phyloP scores from a whole-genome alignment of 2,113 vertebrate species.

The Heterotilapia buettikoferi region DNA sequence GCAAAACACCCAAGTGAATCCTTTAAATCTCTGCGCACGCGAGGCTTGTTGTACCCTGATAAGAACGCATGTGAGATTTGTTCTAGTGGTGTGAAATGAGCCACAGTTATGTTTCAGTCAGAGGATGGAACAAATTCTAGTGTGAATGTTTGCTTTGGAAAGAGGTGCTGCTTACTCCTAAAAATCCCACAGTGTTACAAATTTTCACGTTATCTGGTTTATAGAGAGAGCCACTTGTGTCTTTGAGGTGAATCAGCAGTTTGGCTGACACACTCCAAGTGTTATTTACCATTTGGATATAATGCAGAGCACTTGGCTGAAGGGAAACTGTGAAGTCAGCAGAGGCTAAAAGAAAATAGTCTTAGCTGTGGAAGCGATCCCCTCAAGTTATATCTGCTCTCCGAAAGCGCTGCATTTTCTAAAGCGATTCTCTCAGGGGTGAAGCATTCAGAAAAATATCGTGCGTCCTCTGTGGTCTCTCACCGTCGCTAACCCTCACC shows the following conservation, averaged over 20 bases:
- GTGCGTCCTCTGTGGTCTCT: slow-evolving; percentile 45
- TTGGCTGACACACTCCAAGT: neutral
- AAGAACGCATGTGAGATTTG: neutral
- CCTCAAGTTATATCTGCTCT: neutral
- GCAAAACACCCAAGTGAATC: neutral
- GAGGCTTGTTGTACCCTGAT: neutral
- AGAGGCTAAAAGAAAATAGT: neutral
- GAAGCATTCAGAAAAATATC: neutral
- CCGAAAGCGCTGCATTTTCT: neutral
- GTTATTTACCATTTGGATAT: neutral
- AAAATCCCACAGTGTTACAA: neutral
- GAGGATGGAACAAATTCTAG: neutral
- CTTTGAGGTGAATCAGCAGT: slow-evolving; percentile 7
- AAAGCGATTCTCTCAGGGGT: neutral
- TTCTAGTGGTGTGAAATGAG: neutral
- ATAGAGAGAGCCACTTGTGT: neutral
- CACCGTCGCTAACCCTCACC: slow-evolving; percentile 56
- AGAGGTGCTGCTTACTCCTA: neutral
- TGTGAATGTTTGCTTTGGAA: neutral
- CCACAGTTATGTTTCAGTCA: neutral
- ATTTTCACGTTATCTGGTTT: neutral
- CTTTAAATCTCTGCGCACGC: neutral
- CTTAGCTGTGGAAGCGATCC: neutral
- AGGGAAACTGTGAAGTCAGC: neutral
- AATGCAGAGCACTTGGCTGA: neutral